Conservation (phyloP, 2,888 invertebrate genomes). For the Polydrusus pterygomalis region DNA sequence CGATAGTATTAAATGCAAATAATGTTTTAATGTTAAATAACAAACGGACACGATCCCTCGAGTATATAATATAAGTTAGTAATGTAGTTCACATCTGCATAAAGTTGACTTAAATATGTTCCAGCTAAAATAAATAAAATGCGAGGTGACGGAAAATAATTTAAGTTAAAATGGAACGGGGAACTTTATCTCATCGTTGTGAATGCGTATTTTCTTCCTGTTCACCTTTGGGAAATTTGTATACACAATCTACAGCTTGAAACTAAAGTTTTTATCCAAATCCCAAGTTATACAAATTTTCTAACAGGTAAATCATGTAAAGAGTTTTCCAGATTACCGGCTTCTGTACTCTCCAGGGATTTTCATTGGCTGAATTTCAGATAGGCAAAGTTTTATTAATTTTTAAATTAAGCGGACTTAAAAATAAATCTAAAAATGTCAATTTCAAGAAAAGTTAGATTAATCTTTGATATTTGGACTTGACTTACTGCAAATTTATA, state of each 20-base stretch:
- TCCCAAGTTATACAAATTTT: constrained; percentile 52
- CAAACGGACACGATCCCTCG: not conserved
- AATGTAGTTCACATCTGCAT: constrained; percentile 24
- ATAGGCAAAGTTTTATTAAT: constrained; percentile 45
- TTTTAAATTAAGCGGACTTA: constrained; percentile 36
- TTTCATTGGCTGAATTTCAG: constrained; percentile 40
- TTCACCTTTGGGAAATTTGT: constrained; percentile 57
- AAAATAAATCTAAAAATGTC: constrained; percentile 13
- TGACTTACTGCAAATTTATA: not conserved
- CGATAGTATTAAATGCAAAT: not conserved
- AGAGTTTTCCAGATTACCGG: constrained; percentile 51
- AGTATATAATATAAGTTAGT: constrained; percentile 3
- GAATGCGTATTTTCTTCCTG: constrained; percentile 52
- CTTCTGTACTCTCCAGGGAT: constrained; percentile 32
- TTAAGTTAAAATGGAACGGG: constrained; percentile 50
- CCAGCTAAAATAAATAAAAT: constrained; percentile 47
- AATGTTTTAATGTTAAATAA: not conserved
- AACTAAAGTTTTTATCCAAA: constrained; percentile 55
- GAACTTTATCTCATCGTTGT: constrained; percentile 48
- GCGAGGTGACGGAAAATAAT: constrained; percentile 49
- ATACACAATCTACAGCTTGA: constrained; percentile 55
- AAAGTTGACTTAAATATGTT: constrained; percentile 34
- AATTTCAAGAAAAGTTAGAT: not conserved
- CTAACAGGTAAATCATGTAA: constrained; percentile 53
- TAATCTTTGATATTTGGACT: constrained; percentile 1